Percentiles rank a stretch among this genome's conserved stretches.
Conservation (phyloP, 2,113 vertebrate genomes). For the Gobius niger region DNA sequence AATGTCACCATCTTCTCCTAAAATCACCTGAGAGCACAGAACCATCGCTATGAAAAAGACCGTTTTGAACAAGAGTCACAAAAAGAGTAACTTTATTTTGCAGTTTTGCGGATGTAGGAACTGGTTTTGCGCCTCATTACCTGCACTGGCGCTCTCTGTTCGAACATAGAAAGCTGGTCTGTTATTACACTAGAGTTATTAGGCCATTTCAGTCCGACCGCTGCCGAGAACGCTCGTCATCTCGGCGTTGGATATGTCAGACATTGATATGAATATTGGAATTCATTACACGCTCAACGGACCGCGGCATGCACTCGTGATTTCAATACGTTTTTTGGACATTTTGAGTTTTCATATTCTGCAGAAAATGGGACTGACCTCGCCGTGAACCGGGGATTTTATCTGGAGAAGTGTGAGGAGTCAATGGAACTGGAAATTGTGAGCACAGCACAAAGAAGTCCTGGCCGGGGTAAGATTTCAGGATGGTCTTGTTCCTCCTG, state of each 20-base stretch:
- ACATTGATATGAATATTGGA: slow-evolving; percentile 8
- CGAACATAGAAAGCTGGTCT: slow-evolving; percentile 13
- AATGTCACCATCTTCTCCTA: not conserved
- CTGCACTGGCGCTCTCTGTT: slow-evolving; percentile 5
- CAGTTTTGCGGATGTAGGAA: slow-evolving; percentile 7
- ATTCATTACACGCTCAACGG: slow-evolving; percentile 3
- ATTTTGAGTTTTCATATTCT: slow-evolving; percentile 1
- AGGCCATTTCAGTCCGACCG: slow-evolving; percentile 1
- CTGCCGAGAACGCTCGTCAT: not conserved
- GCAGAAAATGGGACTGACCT: slow-evolving; percentile 1
- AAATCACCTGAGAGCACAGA: not conserved
- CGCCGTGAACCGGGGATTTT: not conserved
- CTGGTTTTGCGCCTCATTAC: slow-evolving; percentile 17
- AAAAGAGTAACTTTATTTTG: not conserved
- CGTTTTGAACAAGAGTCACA: not conserved
- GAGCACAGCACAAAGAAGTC: too few relatives aligned
- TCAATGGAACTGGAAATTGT: not conserved
- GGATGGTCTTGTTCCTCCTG: too few relatives aligned
- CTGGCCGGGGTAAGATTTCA: too few relatives aligned
- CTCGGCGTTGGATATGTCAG: not conserved
- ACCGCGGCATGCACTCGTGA: not conserved
- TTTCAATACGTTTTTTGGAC: not conserved
- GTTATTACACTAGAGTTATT: slow-evolving; percentile 10
- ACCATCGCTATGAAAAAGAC: not conserved
- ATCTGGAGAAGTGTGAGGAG: not conserved